Percentiles rank a stretch among this genome's conserved stretches.
These are phyloP conservation scores for Pitangus sulphuratus DNA, from an alignment of 2,797 vertebrate species.

Conservation along the genomic window DNA sequence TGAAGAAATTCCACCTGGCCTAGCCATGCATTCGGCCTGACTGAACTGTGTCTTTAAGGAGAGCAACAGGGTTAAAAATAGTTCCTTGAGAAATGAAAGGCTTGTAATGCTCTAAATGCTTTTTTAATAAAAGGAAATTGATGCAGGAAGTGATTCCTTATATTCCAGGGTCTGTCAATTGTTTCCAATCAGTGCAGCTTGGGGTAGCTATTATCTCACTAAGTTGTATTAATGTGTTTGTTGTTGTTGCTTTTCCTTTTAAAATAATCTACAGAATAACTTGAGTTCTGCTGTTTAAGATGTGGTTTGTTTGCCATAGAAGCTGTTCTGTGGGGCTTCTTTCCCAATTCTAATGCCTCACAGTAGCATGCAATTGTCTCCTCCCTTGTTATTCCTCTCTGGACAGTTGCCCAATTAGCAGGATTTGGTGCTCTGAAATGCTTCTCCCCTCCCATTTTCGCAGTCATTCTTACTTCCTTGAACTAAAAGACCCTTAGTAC, in stretches of 20 bases:
- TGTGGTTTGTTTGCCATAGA: neutral
- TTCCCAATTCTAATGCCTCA: neutral
- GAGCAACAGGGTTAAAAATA: slow-evolving; percentile 27
- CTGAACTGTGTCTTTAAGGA: neutral
- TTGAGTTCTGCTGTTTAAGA: neutral
- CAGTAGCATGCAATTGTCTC: neutral
- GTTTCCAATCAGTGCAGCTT: slow-evolving; percentile 35
- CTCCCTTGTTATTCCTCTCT: neutral
- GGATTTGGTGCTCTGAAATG: neutral
- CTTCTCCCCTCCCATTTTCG: neutral
- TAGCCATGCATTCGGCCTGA: neutral
- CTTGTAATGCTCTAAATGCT: slow-evolving; percentile 32
- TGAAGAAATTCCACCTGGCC: neutral
- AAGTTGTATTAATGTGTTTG: slow-evolving; percentile 49
- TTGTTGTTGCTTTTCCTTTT: slow-evolving; percentile 14
- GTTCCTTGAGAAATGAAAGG: slow-evolving; percentile 29
- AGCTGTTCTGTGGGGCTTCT: neutral
- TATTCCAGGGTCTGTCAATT: slow-evolving; percentile 55
- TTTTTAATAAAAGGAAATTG: slow-evolving; percentile 63
- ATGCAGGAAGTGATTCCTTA: slow-evolving; percentile 58
- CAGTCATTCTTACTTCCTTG: neutral
- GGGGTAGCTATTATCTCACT: slow-evolving; percentile 33
- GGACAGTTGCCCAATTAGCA: accelerated
- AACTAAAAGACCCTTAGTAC: neutral
- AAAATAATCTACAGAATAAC: neutral